phyloP scores from a whole-genome alignment of 1,140 invertebrate genomes.

The Andrena cerasifolii region DNA sequence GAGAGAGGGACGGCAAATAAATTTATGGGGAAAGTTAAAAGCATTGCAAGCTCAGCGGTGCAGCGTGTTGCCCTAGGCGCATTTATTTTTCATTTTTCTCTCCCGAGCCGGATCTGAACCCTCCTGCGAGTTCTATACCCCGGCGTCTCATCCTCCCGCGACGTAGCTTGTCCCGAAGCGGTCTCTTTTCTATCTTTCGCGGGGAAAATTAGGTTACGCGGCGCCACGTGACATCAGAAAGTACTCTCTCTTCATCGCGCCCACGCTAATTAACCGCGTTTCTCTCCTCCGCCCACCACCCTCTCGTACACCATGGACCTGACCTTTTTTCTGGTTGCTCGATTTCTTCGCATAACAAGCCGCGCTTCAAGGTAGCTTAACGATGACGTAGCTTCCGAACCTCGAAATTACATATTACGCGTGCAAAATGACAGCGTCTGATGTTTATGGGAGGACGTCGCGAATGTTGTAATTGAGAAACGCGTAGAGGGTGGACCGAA shows the following conservation, averaged over 20 bases:
- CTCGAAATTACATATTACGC: too few relatives aligned
- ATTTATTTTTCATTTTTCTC: conserved; percentile 70
- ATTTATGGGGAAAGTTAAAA: conserved; percentile 79
- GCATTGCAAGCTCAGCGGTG: conserved; percentile 72
- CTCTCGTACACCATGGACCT: too few relatives aligned
- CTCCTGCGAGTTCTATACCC: conserved; percentile 15
- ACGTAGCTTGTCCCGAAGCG: conserved; percentile 6
- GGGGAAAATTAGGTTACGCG: conserved; percentile 67
- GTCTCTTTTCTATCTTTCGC: conserved; percentile 39
- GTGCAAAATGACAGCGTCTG: too few relatives aligned
- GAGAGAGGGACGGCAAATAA: conserved; percentile 68
- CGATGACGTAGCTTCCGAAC: background rate
- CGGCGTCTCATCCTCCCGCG: conserved; percentile 23
- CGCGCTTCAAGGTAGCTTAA: background rate
- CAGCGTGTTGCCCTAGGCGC: conserved; percentile 62
- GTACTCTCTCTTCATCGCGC: conserved; percentile 21
- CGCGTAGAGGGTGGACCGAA: too few relatives aligned
- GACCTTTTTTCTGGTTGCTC: background rate
- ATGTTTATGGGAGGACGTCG: background rate
- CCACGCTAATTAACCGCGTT: conserved; percentile 64
- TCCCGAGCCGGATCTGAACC: conserved; percentile 16
- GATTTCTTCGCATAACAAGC: conserved; percentile 18
- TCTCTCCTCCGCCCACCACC: conserved; percentile 8
- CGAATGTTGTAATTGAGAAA: background rate
- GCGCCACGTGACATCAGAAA: conserved; percentile 60